Base-by-base conservation (phyloP, 2,113 vertebrate species). In the Tapirus terrestris region DNA sequence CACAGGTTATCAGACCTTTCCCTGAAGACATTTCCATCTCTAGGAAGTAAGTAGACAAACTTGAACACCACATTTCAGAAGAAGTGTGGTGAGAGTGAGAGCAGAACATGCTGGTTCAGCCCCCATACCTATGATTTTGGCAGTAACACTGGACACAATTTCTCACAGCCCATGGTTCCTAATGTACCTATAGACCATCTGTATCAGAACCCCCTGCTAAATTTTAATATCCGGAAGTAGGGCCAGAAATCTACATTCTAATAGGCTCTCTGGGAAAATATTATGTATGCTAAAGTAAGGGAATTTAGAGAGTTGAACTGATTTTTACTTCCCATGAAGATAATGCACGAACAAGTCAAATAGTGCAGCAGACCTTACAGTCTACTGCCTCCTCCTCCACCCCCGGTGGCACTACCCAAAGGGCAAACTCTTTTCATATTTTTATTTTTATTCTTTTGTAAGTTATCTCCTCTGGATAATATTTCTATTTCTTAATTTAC, bases 361-460 rank as follows among this genome's bases (percentile, higher is more conserved):
- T 31, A 81, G 45, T 36, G 4, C 48, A 23, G 29, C 65, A 87
- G n/a, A 73, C 7, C 43, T 91, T 61, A 53, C 31, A 58, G 81
- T 33, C 61, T 77, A 80, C 23, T 23, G 12, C 36, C 5, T 33
- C 18, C 13, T 82, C 72, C 29, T 53, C 82, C 23, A 25, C 21
- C 23, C 13, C 11, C 13, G 51, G 10, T 39, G 45, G 33, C 58
- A 92, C 14, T 67, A 75, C 13, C 45, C 48, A 60, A 91, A 70
- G 33, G 20, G 39, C 23, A 36, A 73, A 31, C 29, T 67, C 20
- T 48, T 51, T 68, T 81, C 60, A 56, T 76, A 72, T 73, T 81
- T 83, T 76, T 25, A 56, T 93, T 76, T 86, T 92, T 81, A 53
- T 61, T 92, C 29, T 92, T 92, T 75, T 63, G 61, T 16, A 68